Base-by-base conservation (phyloP, 1,140 invertebrate species). In the Araneus ventricosus region DNA sequence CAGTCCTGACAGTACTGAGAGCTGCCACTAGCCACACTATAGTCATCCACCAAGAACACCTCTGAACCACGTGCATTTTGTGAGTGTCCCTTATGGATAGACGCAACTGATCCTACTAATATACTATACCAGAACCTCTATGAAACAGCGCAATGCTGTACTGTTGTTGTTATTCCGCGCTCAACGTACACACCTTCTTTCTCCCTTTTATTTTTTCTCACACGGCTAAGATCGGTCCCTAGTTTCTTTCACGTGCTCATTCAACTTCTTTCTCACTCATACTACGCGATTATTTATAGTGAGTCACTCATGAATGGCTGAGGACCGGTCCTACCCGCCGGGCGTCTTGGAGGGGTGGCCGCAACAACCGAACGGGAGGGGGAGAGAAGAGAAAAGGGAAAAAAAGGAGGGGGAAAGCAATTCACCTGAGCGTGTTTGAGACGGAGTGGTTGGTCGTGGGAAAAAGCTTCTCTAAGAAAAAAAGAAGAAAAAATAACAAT, bases 251-350 rank as follows among this genome's bases (percentile, higher is more conserved):
- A 93, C 92, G 92, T 89, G 87, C 59, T 88, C 86, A 57, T 93
- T 93, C 57, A 89, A 84, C 92, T 86, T 93, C 84, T 84, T 92
- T 63, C 90, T 92, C 93, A 57, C 75, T 90, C 88, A 82, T 94
- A 92, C 93, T 94, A 94, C 93, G 86, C 85, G 89, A 92, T 94
- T 94, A 94, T 94, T 94, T 94, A 92, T 94, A 94, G 93, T 92
- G 93, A 94, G 85, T 92, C 90, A 94, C 67, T 88, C 85, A 92
- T 94, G 89, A 94, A 92, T 94, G 93, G 88, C 75, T 79, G 93
- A 86, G 70, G 93, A 92, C 90, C 89, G 84, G 90, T 89, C 75
- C 85, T 94, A 92, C 70, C 85, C 80, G 91, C 75, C 88, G 59
- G 70, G 30, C 59, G 39, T 84, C 93, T 90, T 88, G 61, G 59